Percentiles rank a stretch among this genome's conserved stretches.
These are phyloP conservation scores for Pycnonotus jocosus DNA, from an alignment of 2,113 vertebrate species.

Conservation along the genomic window DNA sequence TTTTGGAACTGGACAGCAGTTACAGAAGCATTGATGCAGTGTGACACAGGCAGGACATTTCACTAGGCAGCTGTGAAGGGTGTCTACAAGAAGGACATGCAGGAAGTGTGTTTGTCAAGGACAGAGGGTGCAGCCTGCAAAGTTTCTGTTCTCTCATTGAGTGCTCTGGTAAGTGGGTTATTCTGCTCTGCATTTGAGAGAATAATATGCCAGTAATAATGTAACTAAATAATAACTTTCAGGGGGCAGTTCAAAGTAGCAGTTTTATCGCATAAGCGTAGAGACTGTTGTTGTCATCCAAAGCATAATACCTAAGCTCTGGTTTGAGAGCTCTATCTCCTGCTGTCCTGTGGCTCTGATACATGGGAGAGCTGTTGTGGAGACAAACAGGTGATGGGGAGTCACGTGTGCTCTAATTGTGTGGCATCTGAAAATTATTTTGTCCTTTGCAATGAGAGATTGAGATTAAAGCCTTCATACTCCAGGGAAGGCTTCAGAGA, in stretches of 20 bases:
- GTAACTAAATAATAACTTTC: not conserved
- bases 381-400: not conserved
- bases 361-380: not conserved
- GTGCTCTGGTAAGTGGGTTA: not conserved
- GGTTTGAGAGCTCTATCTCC: not conserved
- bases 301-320: not conserved
- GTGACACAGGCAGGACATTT: not conserved
- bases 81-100: accelerated
- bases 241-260: not conserved
- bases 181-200: not conserved
- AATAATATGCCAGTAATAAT: not conserved
- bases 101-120: not conserved
- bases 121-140: not conserved
- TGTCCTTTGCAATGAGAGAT: not conserved
- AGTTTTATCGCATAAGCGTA: not conserved
- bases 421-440: not conserved
- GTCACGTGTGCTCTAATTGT: not conserved
- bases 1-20: not conserved
- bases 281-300: not conserved
- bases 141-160: not conserved
- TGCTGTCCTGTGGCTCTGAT: not conserved
- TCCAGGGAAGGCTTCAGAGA: not conserved
- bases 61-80: not conserved
- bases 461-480: not conserved
- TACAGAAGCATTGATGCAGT: not conserved